A percentile compares a stretch with the other conserved stretches of the same genome.
Evolutionary conservation across 2,113 vertebrate genomes (phyloP).

Genomic region (Paramisgurnus dabryanus): DNA sequence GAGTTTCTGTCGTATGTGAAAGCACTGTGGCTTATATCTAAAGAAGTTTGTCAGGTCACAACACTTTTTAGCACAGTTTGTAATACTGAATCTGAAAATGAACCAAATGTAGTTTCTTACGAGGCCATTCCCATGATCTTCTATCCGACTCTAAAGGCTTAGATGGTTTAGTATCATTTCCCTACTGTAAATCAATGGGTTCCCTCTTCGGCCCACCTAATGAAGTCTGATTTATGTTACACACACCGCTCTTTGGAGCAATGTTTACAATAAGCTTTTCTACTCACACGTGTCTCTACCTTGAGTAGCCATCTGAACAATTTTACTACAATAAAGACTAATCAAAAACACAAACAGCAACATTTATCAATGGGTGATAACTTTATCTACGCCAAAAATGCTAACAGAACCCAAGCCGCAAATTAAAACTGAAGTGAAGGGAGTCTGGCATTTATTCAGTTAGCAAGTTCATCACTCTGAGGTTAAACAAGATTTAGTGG

Average conservation of each 20-base stretch:
- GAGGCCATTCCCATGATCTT: slow-evolving; percentile 49
- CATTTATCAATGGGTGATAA: not conserved
- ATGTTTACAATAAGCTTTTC: slow-evolving; percentile 63
- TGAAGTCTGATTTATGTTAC: slow-evolving; percentile 78
- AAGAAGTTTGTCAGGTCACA: not conserved
- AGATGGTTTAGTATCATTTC: slow-evolving; percentile 71
- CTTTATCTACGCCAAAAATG: not conserved
- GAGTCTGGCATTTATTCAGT: not conserved
- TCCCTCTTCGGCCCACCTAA: slow-evolving; percentile 74
- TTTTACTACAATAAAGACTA: not conserved
- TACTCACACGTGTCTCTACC: not conserved
- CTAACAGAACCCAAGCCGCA: not conserved
- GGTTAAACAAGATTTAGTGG: slow-evolving; percentile 33
- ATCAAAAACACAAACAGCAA: too few relatives aligned
- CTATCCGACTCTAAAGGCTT: slow-evolving; percentile 57
- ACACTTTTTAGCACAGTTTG: not conserved
- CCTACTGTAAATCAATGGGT: slow-evolving; percentile 74
- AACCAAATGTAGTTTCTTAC: slow-evolving; percentile 16
- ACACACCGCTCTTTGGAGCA: slow-evolving; percentile 68
- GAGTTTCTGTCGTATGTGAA: not conserved
- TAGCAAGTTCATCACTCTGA: slow-evolving; percentile 6
- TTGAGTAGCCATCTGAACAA: not conserved
- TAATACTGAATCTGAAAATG: slow-evolving; percentile 8
- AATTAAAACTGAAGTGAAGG: not conserved
- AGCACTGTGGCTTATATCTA: not conserved